Evolutionary conservation across 2,888 invertebrate genomes (phyloP).

Genomic region (Cosmopolites sordidus): DNA sequence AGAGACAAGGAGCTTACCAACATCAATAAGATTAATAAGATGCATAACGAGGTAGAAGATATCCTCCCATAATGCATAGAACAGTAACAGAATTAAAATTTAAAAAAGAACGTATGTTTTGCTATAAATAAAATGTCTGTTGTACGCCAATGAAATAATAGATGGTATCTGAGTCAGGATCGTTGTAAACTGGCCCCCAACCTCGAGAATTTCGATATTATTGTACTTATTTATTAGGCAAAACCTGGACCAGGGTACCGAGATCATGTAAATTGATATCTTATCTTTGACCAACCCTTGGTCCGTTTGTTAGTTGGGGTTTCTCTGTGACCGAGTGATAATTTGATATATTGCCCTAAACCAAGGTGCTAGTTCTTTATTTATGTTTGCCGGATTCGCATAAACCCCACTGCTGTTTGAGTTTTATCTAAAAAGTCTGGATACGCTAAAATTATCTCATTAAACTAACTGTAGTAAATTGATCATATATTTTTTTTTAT

Average conservation of each 20-base stretch:
- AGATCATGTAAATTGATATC: conserved; percentile 29
- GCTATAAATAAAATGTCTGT: not conserved
- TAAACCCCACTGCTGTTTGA: not conserved
- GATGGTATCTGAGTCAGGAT: conserved; percentile 16
- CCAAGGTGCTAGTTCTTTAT: conserved; percentile 15
- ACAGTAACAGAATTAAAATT: not conserved
- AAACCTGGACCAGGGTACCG: conserved; percentile 24
- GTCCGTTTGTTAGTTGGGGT: conserved; percentile 22
- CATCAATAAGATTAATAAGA: too few species aligned
- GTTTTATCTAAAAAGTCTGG: not conserved
- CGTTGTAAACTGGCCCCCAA: conserved; percentile 21
- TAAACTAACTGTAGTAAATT: not conserved
- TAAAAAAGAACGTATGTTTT: not conserved
- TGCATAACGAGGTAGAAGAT: too few species aligned
- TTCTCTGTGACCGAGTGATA: conserved; percentile 22
- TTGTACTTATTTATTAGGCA: conserved; percentile 28
- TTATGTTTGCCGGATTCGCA: conserved; percentile 5
- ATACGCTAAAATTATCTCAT: not conserved
- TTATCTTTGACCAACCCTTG: conserved; percentile 25
- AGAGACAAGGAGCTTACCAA: too few species aligned
- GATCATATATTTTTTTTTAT: not conserved
- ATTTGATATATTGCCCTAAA: conserved; percentile 24
- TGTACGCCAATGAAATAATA: conserved; percentile 17
- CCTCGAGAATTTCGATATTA: conserved; percentile 26
- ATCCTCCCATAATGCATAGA: too few species aligned